Conservation (phyloP, 37 sponge, comb jelly and placozoan genomes). For the Theonella swinhoei region DNA sequence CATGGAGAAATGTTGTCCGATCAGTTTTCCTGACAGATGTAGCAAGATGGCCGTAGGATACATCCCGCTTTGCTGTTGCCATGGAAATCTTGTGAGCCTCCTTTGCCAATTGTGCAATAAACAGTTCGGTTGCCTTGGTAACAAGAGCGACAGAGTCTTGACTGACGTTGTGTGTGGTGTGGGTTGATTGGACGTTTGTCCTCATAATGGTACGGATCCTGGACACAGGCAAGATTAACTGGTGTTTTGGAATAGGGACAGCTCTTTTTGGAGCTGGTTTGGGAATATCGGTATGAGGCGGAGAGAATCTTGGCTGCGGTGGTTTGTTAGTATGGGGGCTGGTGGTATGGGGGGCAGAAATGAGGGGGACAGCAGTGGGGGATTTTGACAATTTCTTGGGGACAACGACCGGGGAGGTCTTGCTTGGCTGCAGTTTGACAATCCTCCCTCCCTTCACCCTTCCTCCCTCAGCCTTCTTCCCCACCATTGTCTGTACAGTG, state of each 20-base stretch:
- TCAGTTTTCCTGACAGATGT: slow-evolving; percentile 24
- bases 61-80: slow-evolving; percentile 5
- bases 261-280: too few species aligned
- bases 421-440: not conserved
- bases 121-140: slow-evolving; percentile 75
- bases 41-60: slow-evolving; percentile 64
- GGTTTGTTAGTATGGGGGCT: not conserved
- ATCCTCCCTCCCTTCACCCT: not conserved
- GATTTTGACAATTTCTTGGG: too few species aligned
- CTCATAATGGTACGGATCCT: slow-evolving; percentile 74
- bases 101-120: slow-evolving; percentile 50
- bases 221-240: slow-evolving; percentile 39
- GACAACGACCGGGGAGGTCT: not conserved
- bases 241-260: too few species aligned
- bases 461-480: too few species aligned
- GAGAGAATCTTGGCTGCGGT: not conserved
- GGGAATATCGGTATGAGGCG: too few species aligned
- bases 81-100: slow-evolving; percentile 16
- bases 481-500: not conserved
- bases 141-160: slow-evolving; percentile 63
- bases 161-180: slow-evolving; percentile 11
- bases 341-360: not conserved
- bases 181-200: slow-evolving; percentile 42
- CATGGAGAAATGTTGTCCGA: slow-evolving; percentile 56
- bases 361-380: not conserved